These are phyloP conservation scores for Esox niger DNA, from an alignment of 2,113 vertebrate genomes.

Conservation along the genomic window DNA sequence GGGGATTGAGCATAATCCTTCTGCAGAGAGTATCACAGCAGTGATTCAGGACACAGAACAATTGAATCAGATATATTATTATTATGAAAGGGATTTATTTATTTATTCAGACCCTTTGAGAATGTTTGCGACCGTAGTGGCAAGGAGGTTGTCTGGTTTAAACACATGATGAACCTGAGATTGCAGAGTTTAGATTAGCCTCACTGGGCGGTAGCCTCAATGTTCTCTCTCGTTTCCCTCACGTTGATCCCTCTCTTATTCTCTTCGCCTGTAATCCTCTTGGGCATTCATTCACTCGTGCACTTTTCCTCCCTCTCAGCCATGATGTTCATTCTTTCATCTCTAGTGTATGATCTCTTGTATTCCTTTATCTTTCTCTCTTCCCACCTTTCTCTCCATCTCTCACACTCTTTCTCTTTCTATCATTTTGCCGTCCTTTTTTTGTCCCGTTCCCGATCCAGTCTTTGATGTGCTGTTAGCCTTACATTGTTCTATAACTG, in stretches of 20 bases:
- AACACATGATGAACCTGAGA: not conserved
- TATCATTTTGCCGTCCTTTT: conserved; percentile 7
- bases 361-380: conserved; percentile 12
- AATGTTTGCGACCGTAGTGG: conserved; percentile 9
- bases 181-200: not conserved
- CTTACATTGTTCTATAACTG: conserved; percentile 45
- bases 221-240: not conserved
- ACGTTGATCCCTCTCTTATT: not conserved
- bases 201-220: not conserved
- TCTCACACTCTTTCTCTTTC: conserved; percentile 3
- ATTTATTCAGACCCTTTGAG: conserved; percentile 28
- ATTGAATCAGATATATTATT: conserved; percentile 51
- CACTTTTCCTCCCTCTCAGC: not conserved
- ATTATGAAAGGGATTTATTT: conserved; percentile 33
- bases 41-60: conserved; percentile 51
- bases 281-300: not conserved
- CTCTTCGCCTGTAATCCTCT: conserved; percentile 2
- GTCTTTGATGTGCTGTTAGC: conserved; percentile 55
- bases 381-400: not conserved
- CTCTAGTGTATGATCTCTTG: conserved; percentile 41
- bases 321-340: conserved; percentile 28
- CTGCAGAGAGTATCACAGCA: conserved; percentile 41
- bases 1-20: conserved; percentile 64
- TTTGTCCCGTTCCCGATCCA: conserved; percentile 20
- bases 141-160: not conserved